Percentiles rank a stretch among this genome's conserved stretches.
Evolutionary conservation across 2,888 invertebrate genomes (phyloP).

Genomic region (Acrobasis repandana): DNA sequence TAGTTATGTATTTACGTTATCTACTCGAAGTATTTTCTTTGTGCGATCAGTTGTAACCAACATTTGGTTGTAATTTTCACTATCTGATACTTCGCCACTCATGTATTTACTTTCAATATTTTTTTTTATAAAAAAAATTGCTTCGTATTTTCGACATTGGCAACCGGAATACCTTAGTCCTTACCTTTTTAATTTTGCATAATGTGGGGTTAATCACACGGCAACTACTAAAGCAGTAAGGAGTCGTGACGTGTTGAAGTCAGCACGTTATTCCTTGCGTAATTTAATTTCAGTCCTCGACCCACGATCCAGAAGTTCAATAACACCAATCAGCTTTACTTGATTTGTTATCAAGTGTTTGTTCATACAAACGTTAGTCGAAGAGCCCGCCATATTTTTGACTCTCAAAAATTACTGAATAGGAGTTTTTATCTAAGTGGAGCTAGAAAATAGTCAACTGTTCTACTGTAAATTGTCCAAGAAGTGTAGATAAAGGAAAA

Average conservation of each 20-base stretch:
- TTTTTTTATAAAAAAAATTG: neutral
- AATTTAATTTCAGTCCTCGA: conserved; percentile 14
- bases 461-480: no score
- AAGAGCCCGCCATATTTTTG: neutral
- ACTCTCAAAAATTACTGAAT: no score
- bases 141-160: neutral
- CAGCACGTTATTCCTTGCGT: conserved; percentile 14
- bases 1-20: no score
- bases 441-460: no score
- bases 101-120: no score
- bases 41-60: no score
- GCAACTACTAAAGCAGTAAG: neutral
- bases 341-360: conserved; percentile 9
- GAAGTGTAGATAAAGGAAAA: no score
- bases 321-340: conserved; percentile 13
- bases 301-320: conserved; percentile 15
- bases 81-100: no score
- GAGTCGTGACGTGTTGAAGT: conserved; percentile 8
- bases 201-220: neutral
- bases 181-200: neutral
- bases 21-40: no score
- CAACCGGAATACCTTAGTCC: neutral
- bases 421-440: no score
- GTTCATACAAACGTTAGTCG: conserved; percentile 7
- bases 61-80: no score